phyloP scores from a whole-genome alignment of 1,140 invertebrate genomes.

The Dendroctonus ponderosae region DNA sequence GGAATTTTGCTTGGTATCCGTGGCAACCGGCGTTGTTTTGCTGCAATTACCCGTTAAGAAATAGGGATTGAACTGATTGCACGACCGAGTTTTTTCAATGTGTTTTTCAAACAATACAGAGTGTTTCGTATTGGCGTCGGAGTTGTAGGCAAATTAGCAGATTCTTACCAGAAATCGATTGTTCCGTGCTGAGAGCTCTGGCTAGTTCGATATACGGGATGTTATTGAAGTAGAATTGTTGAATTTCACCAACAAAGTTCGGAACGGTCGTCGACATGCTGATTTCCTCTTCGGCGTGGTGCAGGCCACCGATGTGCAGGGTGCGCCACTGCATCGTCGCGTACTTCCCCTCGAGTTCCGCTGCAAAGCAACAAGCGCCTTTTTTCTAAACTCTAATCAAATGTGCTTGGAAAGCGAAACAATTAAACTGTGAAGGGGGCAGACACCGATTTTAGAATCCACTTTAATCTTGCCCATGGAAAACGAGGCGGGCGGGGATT shows the following conservation, averaged over 20 bases:
- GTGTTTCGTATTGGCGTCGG: too few relatives aligned
- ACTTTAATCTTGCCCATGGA: slow-evolving; percentile 26
- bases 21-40: too few relatives aligned
- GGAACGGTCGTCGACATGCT: slow-evolving; percentile 70
- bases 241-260: slow-evolving; percentile 87
- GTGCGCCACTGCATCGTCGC: slow-evolving; percentile 75
- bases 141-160: too few relatives aligned
- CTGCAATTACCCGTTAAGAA: too few relatives aligned
- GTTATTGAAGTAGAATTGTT: slow-evolving; percentile 90
- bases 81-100: too few relatives aligned
- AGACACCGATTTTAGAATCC: slow-evolving; percentile 16
- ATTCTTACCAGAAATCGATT: slow-evolving; percentile 51
- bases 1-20: too few relatives aligned
- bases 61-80: too few relatives aligned
- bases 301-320: slow-evolving; percentile 75
- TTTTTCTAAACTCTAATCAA: neutral
- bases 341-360: slow-evolving; percentile 74
- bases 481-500: slow-evolving; percentile 15
- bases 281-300: slow-evolving; percentile 73
- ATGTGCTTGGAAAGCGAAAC: neutral
- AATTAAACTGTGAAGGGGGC: slow-evolving; percentile 15
- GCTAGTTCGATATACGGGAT: slow-evolving; percentile 80
- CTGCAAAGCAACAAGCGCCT: slow-evolving; percentile 52
- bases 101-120: too few relatives aligned
- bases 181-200: slow-evolving; percentile 44